A percentile compares a stretch with the other conserved stretches of the same genome.
Evolutionary conservation across 2,888 invertebrate species (phyloP).

Genomic region (Aplocera efformata): DNA sequence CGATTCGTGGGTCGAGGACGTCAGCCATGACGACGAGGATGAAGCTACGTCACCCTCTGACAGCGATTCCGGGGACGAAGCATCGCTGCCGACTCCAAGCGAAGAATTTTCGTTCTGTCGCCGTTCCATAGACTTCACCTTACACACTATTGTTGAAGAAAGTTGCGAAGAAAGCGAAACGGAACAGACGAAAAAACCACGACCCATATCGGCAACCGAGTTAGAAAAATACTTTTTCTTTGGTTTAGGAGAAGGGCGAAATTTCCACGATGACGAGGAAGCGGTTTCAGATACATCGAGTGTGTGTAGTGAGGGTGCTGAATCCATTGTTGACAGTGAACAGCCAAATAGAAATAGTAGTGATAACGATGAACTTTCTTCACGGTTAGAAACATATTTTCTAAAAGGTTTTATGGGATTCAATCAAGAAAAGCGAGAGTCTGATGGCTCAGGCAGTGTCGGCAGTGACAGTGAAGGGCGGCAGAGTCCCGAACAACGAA

Average conservation of each 20-base stretch:
- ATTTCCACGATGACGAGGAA: constrained; percentile 80
- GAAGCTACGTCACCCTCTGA: constrained; percentile 85
- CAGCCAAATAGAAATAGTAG: constrained; percentile 71
- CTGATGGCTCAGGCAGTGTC: constrained; percentile 91
- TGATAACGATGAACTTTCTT: constrained; percentile 88
- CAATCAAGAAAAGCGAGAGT: constrained; percentile 86
- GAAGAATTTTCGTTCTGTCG: constrained; percentile 91
- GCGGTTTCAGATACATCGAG: constrained; percentile 91
- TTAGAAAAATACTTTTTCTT: constrained; percentile 95
- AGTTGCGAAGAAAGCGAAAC: constrained; percentile 96
- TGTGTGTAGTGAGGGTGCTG: constrained; percentile 90
- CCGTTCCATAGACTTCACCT: constrained; percentile 91
- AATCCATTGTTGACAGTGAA: constrained; percentile 84
- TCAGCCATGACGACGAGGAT: constrained; percentile 87
- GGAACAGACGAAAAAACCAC: constrained; percentile 83
- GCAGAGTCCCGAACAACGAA: constrained; percentile 92
- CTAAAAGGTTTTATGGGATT: constrained; percentile 92
- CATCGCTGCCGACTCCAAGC: constrained; percentile 85
- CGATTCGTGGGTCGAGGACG: constrained; percentile 95
- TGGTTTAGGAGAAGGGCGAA: constrained; percentile 87
- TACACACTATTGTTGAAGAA: constrained; percentile 96
- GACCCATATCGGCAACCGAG: constrained; percentile 89
- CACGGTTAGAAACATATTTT: constrained; percentile 94
- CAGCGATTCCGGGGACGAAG: constrained; percentile 85
- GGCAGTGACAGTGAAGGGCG: constrained; percentile 94